Evolutionary conservation across 2,797 vertebrate genomes (phyloP), one percentile per base, ranked within the genome.

Genomic region (Mormyrops boulengeri): DNA sequence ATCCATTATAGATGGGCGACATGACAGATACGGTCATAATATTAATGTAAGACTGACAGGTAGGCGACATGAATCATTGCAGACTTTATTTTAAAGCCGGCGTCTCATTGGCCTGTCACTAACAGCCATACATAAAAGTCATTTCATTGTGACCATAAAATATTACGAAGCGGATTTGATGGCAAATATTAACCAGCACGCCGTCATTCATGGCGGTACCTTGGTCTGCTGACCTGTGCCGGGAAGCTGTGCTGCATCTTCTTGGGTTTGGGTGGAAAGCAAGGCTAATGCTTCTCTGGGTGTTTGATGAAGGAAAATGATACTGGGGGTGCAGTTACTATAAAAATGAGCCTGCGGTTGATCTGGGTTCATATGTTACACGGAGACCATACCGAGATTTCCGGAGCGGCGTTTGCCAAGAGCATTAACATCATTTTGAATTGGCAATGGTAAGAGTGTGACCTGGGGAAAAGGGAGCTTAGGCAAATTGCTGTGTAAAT

Each of bases 41-140:
- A 96, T 96, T 96, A 96, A 96, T 96, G 95, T 94, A 95, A 95
- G 94, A 96, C 94, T 96, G 96, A 96, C 95, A 95, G 94, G 90
- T 91, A 94, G 93, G 93, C 93, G 94, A 95, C 95, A 95, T 96
- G 95, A 96, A 96, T 97, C 96, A 96, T 93, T 91, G 93, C 93
- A 91, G 93, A 95, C 95, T 96, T 96, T 96, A 96, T 96, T 96
- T 96, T 95, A 94, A 95, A 95, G 94, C 93, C 88, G 90, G 90
- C 91, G 87, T 96, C 95, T 95, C 95, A 96, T 95, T 95, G 95
- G 95, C 92, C 92, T 93, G 85, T 92, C 94, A 94, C 94, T 96
- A 95, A 96, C 96, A 94, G 95, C 95, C 94, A 96, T 96, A 94
- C 94, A 96, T 96, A 96, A 96, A 96, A 94, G 96, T 96, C 95